These are phyloP conservation scores for Himalopsyche anomala DNA, from an alignment of 2,888 invertebrate genomes.

Conservation along the genomic window DNA sequence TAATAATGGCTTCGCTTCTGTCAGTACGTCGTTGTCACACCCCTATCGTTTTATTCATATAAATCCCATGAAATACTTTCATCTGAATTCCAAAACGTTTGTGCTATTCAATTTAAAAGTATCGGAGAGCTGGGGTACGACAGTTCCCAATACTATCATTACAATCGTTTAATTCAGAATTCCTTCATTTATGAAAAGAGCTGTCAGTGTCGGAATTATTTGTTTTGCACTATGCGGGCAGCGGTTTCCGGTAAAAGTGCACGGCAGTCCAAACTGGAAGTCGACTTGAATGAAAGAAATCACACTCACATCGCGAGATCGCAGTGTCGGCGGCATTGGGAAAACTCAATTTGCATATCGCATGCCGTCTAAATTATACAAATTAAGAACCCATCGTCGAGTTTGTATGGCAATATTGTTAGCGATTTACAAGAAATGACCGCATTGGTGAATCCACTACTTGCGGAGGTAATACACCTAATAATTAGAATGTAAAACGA, in stretches of 20 bases:
- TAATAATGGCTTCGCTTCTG: too few species aligned
- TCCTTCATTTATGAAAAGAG: neutral
- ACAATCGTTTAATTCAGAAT: neutral
- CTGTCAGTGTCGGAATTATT: neutral
- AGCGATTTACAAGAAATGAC: too few species aligned
- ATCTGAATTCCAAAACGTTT: neutral
- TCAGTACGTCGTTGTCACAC: too few species aligned
- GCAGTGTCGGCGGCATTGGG: neutral
- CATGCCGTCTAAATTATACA: neutral
- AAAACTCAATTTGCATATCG: neutral
- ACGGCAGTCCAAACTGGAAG: neutral
- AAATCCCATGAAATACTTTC: neutral
- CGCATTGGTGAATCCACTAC: too few species aligned
- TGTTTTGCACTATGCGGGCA: neutral
- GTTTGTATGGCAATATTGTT: too few species aligned
- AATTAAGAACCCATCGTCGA: too few species aligned
- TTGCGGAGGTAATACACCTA: too few species aligned
- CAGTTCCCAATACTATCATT: neutral
- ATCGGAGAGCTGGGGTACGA: too few species aligned
- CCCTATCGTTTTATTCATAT: too few species aligned
- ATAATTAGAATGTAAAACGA: too few species aligned
- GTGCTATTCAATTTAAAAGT: neutral
- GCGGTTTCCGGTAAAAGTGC: constrained; percentile 24
- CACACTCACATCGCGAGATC: neutral
- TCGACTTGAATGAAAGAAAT: neutral